phyloP scores from a whole-genome alignment of 2,888 invertebrate genomes.

The Pasiphila rectangulata region DNA sequence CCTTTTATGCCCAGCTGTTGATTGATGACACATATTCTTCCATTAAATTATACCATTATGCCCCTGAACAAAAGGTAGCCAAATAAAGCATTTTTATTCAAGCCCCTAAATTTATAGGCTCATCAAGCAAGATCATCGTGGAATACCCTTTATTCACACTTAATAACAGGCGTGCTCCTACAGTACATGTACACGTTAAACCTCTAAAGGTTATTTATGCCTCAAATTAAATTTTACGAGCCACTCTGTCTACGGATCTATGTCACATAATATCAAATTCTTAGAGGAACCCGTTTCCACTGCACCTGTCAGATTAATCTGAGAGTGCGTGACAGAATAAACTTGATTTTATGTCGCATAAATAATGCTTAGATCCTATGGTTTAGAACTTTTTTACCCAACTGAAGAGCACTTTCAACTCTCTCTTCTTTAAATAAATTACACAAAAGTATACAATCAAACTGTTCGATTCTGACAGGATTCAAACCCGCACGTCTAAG shows the following conservation, averaged over 20 bases:
- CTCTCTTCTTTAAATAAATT: not conserved
- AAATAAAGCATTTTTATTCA: slow-evolving; percentile 17
- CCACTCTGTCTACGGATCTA: slow-evolving; percentile 60
- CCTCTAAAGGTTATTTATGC: slow-evolving; percentile 66
- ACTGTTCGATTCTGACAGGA: too few species aligned
- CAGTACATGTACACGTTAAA: slow-evolving; percentile 55
- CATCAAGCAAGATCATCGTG: slow-evolving; percentile 43
- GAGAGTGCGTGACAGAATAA: slow-evolving; percentile 49
- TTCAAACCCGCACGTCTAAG: too few species aligned
- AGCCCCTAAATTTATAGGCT: slow-evolving; percentile 27
- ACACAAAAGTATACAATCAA: too few species aligned
- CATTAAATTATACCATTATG: slow-evolving; percentile 8
- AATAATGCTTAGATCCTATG: slow-evolving; percentile 37
- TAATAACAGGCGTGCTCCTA: slow-evolving; percentile 10
- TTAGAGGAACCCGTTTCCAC: slow-evolving; percentile 56
- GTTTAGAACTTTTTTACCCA: not conserved
- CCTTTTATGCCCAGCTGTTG: not conserved
- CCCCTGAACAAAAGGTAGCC: slow-evolving; percentile 14
- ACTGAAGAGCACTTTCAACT: not conserved
- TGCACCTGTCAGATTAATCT: slow-evolving; percentile 67
- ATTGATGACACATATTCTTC: slow-evolving; percentile 4
- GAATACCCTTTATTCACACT: slow-evolving; percentile 57
- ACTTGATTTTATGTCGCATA: slow-evolving; percentile 46
- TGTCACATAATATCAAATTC: slow-evolving; percentile 70
- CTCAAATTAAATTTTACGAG: slow-evolving; percentile 68